Conservation (phyloP, 1,140 invertebrate species). For the Wiebesia pumilae region DNA sequence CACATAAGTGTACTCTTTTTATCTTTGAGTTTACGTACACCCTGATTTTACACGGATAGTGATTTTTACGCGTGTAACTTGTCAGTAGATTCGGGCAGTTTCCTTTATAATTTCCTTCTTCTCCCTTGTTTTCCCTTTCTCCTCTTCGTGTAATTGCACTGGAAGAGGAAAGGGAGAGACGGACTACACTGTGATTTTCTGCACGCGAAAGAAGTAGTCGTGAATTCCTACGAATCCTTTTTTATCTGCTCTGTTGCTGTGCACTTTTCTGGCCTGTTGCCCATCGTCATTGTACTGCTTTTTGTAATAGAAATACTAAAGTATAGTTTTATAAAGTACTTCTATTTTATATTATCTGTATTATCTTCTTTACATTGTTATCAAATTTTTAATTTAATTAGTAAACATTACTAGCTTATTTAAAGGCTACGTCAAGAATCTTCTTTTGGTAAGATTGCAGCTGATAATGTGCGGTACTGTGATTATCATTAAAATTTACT, state of each 20-base stretch:
- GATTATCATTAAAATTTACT: too few relatives aligned
- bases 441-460: background rate
- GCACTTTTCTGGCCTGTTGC: conserved; percentile 28
- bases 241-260: background rate
- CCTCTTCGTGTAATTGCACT: background rate
- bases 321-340: background rate
- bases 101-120: background rate
- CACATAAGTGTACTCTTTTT: background rate
- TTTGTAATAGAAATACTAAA: background rate
- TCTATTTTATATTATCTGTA: background rate
- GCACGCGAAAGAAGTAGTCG: background rate
- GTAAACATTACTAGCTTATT: background rate
- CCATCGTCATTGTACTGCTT: background rate
- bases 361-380: background rate
- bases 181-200: conserved; percentile 21
- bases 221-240: conserved; percentile 31
- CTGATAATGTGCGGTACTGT: background rate
- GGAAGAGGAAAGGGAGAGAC: background rate
- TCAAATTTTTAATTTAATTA: background rate
- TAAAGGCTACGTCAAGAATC: background rate
- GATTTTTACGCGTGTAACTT: background rate
- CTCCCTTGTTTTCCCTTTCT: background rate
- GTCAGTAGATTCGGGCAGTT: background rate
- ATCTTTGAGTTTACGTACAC: background rate
- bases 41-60: background rate